Conservation (phyloP, 1,140 invertebrate genomes). For the Lasaia peninsularis region DNA sequence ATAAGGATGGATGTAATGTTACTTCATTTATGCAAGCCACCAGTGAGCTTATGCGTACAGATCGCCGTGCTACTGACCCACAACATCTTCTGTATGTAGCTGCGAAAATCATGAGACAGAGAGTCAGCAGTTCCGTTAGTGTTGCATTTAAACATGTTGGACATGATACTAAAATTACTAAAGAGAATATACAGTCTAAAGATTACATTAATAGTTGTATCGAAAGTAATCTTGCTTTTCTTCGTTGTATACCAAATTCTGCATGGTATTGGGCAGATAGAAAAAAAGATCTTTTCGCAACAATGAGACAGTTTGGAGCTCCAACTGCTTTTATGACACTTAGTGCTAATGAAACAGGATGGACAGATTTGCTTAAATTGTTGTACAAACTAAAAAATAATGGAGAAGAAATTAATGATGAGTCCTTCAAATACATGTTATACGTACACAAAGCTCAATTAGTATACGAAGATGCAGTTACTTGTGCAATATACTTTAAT, state of each 20-base stretch:
- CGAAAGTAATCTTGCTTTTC: slow-evolving; percentile 30
- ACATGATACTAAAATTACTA: slow-evolving; percentile 19
- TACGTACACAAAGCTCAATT: slow-evolving; percentile 39
- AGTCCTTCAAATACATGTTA: slow-evolving; percentile 25
- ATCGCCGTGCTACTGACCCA: slow-evolving; percentile 14
- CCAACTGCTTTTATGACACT: slow-evolving; percentile 52
- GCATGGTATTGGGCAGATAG: slow-evolving; percentile 38
- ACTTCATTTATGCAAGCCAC: slow-evolving; percentile 15
- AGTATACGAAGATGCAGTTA: slow-evolving; percentile 63
- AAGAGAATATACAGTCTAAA: slow-evolving; percentile 24
- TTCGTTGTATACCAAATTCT: slow-evolving; percentile 34
- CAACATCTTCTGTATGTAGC: slow-evolving; percentile 18
- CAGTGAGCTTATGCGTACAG: slow-evolving; percentile 11
- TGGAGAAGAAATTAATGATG: slow-evolving; percentile 27
- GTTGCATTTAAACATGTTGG: slow-evolving; percentile 31
- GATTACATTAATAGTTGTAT: slow-evolving; percentile 28
- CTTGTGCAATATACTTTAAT: slow-evolving; percentile 61
- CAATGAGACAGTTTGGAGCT: slow-evolving; percentile 54
- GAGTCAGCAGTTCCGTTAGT: slow-evolving; percentile 24
- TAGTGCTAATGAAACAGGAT: slow-evolving; percentile 57
- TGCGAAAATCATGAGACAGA: slow-evolving; percentile 18
- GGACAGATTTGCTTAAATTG: slow-evolving; percentile 47
- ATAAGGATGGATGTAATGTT: slow-evolving; percentile 15
- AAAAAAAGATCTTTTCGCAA: slow-evolving; percentile 63
- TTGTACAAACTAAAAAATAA: slow-evolving; percentile 53